Percentiles rank a stretch among this genome's conserved stretches.
These are phyloP conservation scores for Pomatorhinus ruficollis DNA, from an alignment of 2,113 vertebrate genomes.

Conservation along the genomic window DNA sequence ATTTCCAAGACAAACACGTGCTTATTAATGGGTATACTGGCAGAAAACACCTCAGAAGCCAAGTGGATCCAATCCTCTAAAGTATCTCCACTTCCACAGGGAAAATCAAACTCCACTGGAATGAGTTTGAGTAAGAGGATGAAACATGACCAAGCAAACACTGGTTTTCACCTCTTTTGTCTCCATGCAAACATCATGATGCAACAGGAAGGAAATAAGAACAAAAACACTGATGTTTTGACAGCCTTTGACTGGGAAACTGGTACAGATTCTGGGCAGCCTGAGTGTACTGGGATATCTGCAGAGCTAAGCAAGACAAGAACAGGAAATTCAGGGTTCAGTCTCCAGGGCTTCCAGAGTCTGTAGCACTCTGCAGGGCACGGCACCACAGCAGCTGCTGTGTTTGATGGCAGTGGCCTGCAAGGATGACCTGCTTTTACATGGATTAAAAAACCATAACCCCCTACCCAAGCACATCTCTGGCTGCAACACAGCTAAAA, in stretches of 20 bases:
- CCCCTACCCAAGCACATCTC: neutral
- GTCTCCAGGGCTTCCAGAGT: neutral
- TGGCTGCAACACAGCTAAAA: neutral
- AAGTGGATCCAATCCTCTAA: neutral
- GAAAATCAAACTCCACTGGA: neutral
- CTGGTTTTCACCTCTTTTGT: neutral
- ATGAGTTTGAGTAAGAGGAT: neutral
- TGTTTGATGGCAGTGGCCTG: neutral
- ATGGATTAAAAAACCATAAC: neutral
- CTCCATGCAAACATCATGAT: neutral
- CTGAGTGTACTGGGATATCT: neutral
- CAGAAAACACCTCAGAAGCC: neutral
- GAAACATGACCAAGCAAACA: neutral
- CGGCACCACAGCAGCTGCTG: neutral
- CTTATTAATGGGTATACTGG: neutral
- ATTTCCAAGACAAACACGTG: neutral
- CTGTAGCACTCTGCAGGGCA: neutral
- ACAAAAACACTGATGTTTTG: neutral
- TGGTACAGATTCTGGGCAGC: neutral
- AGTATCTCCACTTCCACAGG: neutral
- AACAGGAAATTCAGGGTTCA: neutral
- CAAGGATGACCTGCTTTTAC: neutral
- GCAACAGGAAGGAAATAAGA: conserved; percentile 30
- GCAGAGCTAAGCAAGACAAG: neutral
- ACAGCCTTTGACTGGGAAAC: neutral